A percentile compares a stretch with the other conserved stretches of the same genome.
Evolutionary conservation across 53 echinoderm and acorn worm species (phyloP).

Genomic region (Luidia sarsii): DNA sequence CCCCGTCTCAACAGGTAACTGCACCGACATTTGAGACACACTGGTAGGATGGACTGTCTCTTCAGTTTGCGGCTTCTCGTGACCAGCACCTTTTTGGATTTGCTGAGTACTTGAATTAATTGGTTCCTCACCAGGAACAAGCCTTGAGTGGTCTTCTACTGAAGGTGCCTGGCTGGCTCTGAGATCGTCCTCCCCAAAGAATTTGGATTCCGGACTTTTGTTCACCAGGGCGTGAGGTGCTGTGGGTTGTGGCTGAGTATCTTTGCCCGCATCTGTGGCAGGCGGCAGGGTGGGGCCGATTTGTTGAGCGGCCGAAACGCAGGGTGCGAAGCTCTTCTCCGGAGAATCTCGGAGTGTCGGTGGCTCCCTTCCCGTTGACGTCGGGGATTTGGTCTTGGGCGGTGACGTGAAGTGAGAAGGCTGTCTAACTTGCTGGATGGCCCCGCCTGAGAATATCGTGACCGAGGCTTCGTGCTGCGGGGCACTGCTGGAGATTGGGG

Average conservation of each 20-base stretch:
- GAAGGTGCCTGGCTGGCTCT: background rate
- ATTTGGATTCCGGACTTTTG: background rate
- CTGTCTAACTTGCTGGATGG: background rate
- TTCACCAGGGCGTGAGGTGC: background rate
- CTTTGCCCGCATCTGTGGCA: background rate
- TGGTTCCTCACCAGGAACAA: too few species aligned
- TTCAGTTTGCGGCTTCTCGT: too few species aligned
- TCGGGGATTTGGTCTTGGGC: conserved; percentile 33
- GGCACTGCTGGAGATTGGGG: background rate
- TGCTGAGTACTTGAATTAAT: too few species aligned
- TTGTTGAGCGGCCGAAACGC: conserved; percentile 2
- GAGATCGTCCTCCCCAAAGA: background rate
- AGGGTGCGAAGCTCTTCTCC: conserved; percentile 46
- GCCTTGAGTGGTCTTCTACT: background rate
- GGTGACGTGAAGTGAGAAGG: conserved; percentile 9
- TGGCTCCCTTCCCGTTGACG: background rate
- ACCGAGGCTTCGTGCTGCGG: background rate
- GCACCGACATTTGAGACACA: too few species aligned
- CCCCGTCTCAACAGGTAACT: too few species aligned
- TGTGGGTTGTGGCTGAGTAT: background rate
- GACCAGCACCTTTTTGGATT: too few species aligned
- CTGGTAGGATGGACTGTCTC: too few species aligned
- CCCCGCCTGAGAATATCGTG: background rate
- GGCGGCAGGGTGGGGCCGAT: background rate
- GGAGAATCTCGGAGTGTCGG: background rate